A percentile compares a stretch with the other conserved stretches of the same genome.
Conservation (phyloP, 2,113 vertebrate genomes). For the Heterocephalus glaber region DNA sequence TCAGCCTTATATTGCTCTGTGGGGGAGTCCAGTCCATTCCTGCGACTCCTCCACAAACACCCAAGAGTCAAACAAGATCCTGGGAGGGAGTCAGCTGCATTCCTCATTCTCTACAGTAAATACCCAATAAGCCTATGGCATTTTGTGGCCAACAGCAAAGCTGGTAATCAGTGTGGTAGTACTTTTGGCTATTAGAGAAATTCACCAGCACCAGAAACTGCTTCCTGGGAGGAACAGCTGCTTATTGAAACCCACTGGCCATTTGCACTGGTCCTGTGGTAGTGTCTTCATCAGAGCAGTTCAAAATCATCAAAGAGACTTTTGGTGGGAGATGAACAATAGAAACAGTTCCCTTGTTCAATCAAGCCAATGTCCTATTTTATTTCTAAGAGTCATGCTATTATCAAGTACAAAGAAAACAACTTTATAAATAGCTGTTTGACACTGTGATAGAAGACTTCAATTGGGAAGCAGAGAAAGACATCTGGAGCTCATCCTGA, state of each 20-base stretch:
- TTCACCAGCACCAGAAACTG: neutral
- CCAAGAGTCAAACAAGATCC: neutral
- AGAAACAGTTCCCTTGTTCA: neutral
- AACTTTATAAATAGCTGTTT: conserved; percentile 59
- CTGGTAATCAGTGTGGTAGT: neutral
- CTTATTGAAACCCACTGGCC: neutral
- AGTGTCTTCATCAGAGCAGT: neutral
- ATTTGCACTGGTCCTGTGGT: fast-evolving
- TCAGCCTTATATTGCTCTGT: neutral
- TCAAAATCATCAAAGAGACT: conserved; percentile 15
- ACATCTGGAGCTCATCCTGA: neutral
- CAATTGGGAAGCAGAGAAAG: neutral
- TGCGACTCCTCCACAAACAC: neutral
- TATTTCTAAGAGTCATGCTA: conserved; percentile 3
- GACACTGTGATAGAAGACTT: neutral
- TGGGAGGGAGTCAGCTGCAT: neutral
- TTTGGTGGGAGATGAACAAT: neutral
- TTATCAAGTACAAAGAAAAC: conserved; percentile 48
- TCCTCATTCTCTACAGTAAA: neutral
- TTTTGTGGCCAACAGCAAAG: neutral
- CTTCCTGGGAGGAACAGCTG: no score
- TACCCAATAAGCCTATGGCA: neutral
- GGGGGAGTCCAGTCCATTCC: neutral
- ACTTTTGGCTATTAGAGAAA: neutral
- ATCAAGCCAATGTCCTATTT: conserved; percentile 44